Conservation (phyloP, 2,888 invertebrate species). For the Lochmaea crataegi region DNA sequence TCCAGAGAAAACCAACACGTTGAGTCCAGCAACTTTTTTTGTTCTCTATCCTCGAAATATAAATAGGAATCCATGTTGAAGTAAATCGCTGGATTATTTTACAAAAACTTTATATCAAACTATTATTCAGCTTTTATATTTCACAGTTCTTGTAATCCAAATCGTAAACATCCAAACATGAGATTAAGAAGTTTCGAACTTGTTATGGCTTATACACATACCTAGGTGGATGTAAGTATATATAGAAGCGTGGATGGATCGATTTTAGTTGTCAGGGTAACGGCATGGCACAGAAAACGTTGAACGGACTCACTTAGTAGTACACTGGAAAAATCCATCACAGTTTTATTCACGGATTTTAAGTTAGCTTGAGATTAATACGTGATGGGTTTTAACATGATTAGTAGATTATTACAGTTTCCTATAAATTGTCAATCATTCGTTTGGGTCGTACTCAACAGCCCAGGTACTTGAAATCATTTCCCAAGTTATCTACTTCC, state of each 20-base stretch:
- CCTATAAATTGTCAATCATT: no score
- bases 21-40: no score
- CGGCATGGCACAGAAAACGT: slow-evolving; percentile 33
- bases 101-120: background rate
- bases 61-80: background rate
- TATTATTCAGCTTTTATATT: background rate
- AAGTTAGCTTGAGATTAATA: no score
- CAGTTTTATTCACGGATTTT: background rate
- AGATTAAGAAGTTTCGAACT: slow-evolving; percentile 12
- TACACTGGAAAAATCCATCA: slow-evolving; percentile 9
- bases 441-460: no score
- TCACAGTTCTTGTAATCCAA: background rate
- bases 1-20: no score
- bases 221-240: slow-evolving; percentile 13
- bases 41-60: no score
- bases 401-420: no score
- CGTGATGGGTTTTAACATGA: no score
- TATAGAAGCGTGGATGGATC: slow-evolving; percentile 31
- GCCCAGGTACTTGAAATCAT: no score
- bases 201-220: slow-evolving; percentile 6
- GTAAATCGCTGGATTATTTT: background rate
- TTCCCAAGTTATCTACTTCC: no score
- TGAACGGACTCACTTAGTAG: background rate
- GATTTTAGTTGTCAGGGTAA: slow-evolving; percentile 39
- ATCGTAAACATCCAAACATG: slow-evolving; percentile 10